Conservation (phyloP, 2,888 invertebrate genomes). For the Rhodophaea formosa region DNA sequence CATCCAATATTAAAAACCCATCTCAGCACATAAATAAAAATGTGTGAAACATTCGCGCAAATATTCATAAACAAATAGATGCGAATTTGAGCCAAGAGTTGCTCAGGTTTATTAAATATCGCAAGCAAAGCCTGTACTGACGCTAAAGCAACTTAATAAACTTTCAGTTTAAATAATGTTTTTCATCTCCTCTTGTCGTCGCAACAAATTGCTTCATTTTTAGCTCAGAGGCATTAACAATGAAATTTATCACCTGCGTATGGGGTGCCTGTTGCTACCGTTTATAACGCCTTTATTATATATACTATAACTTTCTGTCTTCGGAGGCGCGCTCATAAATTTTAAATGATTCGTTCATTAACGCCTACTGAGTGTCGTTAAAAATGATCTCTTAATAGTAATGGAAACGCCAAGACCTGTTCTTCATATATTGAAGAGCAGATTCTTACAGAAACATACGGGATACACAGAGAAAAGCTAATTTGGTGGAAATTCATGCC, state of each 20-base stretch:
- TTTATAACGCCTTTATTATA: conserved; percentile 32
- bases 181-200: conserved; percentile 73
- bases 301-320: conserved; percentile 11
- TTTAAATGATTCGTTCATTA: conserved; percentile 11
- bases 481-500: too few relatives aligned
- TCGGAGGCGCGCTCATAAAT: conserved; percentile 7
- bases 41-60: too few relatives aligned
- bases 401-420: not conserved
- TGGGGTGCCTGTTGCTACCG: conserved; percentile 48
- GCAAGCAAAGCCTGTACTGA: not conserved
- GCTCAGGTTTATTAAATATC: not conserved
- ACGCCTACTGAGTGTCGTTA: not conserved
- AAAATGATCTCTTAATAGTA: not conserved
- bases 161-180: conserved; percentile 66
- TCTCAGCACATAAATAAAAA: too few relatives aligned
- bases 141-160: conserved; percentile 52
- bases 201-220: conserved; percentile 76
- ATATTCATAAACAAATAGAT: too few relatives aligned
- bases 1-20: too few relatives aligned
- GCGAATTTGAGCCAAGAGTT: not conserved
- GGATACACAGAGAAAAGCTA: too few relatives aligned
- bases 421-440: too few relatives aligned
- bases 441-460: too few relatives aligned
- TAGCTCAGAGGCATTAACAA: conserved; percentile 62
- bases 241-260: conserved; percentile 68